phyloP scores from a whole-genome alignment of 2,797 vertebrate species.

The Sphaeramia orbicularis region DNA sequence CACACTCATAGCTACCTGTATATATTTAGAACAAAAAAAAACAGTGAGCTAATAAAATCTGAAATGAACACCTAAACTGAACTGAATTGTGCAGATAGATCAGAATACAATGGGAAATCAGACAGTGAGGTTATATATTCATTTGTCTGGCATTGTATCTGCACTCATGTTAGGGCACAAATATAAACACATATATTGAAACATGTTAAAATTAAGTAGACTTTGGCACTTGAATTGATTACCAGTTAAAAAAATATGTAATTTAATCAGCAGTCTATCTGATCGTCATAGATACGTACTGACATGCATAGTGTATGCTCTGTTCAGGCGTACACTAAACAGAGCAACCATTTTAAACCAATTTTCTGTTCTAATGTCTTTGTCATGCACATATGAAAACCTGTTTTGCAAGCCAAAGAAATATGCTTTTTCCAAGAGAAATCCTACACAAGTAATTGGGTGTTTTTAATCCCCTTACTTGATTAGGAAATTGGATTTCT shows the following conservation, averaged over 20 bases:
- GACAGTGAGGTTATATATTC: conserved; percentile 12
- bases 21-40: not conserved
- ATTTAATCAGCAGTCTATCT: conserved; percentile 21
- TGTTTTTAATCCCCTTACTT: conserved; percentile 8
- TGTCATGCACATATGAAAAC: not conserved
- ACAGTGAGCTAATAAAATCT: not conserved
- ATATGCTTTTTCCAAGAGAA: not conserved
- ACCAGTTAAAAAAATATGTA: conserved; percentile 10
- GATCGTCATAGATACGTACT: not conserved
- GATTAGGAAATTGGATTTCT: conserved; percentile 6
- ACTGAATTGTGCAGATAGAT: not conserved
- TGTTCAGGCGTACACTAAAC: not conserved
- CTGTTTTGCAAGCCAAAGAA: not conserved
- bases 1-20: not conserved
- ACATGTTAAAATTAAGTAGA: conserved; percentile 10
- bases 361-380: not conserved
- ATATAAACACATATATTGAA: conserved; percentile 10
- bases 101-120: not conserved
- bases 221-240: conserved; percentile 18
- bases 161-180: conserved; percentile 3
- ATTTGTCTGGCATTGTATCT: conserved; percentile 1
- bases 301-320: not conserved
- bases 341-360: not conserved
- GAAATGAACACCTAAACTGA: not conserved
- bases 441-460: not conserved